Conservation (phyloP, 2,797 vertebrate genomes). For the Enteromius fasciolatus region DNA sequence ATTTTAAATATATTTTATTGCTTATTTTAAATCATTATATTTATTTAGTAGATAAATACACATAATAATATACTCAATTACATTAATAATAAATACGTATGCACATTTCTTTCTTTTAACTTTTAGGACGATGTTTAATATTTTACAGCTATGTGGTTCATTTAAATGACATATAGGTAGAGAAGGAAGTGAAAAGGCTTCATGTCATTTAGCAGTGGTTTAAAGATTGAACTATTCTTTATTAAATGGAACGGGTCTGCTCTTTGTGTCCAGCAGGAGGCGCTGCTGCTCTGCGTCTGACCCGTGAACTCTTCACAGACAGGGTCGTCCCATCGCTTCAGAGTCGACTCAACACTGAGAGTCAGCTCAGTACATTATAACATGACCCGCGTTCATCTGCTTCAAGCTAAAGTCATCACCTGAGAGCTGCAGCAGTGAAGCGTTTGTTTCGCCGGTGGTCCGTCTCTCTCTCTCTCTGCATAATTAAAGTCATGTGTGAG, state of each 20-base stretch:
- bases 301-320: background rate
- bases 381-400: background rate
- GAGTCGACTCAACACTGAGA: background rate
- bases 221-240: too few relatives aligned
- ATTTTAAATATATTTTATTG: background rate
- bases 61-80: background rate
- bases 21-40: background rate
- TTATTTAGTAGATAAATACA: background rate
- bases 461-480: conserved; percentile 29
- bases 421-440: conserved; percentile 1
- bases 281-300: background rate
- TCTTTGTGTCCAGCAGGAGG: conserved; percentile 33
- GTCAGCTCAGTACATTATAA: conserved; percentile 3
- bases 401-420: background rate
- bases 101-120: background rate
- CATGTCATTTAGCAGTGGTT: too few relatives aligned
- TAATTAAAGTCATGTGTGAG: conserved; percentile 45
- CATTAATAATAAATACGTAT: background rate
- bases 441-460: conserved; percentile 1
- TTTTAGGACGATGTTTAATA: background rate
- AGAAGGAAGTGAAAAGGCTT: background rate
- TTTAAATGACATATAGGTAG: background rate
- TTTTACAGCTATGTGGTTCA: background rate
- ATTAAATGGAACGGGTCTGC: too few relatives aligned
- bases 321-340: background rate